A percentile compares a stretch with the other conserved stretches of the same genome.
These are phyloP conservation scores for Oceanodroma leucorhoa DNA, from an alignment of 2,797 vertebrate species.

Conservation along the genomic window DNA sequence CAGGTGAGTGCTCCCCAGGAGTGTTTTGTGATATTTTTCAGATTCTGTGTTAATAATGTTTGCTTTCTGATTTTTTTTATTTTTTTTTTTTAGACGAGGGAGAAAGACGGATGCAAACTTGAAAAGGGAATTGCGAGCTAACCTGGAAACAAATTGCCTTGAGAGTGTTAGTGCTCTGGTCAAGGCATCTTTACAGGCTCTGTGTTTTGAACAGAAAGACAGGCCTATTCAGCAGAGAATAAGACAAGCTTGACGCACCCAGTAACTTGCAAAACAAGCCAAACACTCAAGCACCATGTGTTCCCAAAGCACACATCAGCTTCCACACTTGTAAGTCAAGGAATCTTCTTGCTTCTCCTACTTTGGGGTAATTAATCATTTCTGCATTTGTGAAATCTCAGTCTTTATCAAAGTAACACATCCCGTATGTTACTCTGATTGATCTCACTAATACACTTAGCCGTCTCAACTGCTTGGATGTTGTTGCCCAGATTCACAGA, in stretches of 20 bases:
- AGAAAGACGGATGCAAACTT: neutral
- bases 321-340: neutral
- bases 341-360: neutral
- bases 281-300: neutral
- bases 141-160: neutral
- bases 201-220: neutral
- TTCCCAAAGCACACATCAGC: neutral
- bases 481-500: neutral
- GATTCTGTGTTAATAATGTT: neutral
- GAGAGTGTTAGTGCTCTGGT: neutral
- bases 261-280: neutral
- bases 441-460: neutral
- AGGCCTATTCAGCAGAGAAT: neutral
- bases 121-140: neutral
- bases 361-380: neutral
- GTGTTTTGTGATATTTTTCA: neutral
- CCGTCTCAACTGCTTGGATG: neutral
- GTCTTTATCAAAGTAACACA: neutral
- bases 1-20: neutral
- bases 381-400: neutral
- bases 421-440: neutral
- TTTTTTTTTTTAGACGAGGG: neutral
- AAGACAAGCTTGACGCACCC: neutral
- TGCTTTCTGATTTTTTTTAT: neutral
- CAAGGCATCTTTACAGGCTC: neutral